Percentiles rank a stretch among this genome's conserved stretches.
Conservation (phyloP, 2,797 vertebrate genomes). For the Amniataba percoides region DNA sequence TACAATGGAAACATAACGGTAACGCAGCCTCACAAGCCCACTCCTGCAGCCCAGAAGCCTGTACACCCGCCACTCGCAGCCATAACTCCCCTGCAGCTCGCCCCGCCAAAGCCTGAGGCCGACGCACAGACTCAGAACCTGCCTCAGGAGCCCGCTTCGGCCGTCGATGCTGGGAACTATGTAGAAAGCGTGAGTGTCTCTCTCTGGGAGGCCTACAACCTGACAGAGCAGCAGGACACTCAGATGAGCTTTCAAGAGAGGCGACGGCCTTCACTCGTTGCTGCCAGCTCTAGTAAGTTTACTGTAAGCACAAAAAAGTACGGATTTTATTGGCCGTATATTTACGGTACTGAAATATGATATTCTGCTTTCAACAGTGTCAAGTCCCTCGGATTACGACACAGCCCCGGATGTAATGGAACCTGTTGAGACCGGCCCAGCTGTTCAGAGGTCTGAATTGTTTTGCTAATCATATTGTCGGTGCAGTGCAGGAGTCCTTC, state of each 20-base stretch:
- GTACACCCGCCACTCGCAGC: constrained; percentile 72
- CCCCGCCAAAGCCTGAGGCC: constrained; percentile 35
- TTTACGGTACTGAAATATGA: not conserved
- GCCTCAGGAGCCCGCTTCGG: constrained; percentile 65
- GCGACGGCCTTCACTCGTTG: constrained; percentile 71
- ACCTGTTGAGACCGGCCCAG: constrained; percentile 84
- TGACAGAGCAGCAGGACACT: constrained; percentile 73
- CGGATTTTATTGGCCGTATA: not conserved
- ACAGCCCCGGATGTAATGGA: constrained; percentile 93
- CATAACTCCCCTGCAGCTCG: constrained; percentile 86
- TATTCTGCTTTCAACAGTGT: constrained; percentile 83
- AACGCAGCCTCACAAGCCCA: constrained; percentile 76
- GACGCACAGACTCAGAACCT: constrained; percentile 54
- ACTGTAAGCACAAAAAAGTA: constrained; percentile 1
- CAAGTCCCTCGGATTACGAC: constrained; percentile 94
- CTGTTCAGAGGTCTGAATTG: constrained; percentile 69
- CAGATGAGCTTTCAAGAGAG: constrained; percentile 60
- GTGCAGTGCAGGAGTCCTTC: too few relatives aligned
- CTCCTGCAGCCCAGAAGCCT: constrained; percentile 36
- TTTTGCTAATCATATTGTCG: not conserved
- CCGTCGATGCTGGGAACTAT: constrained; percentile 47
- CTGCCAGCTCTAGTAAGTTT: constrained; percentile 79
- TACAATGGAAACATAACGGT: constrained; percentile 91
- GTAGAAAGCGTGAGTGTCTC: constrained; percentile 76
- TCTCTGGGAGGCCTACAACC: constrained; percentile 81